These are phyloP conservation scores for Apis mellifera DNA, from an alignment of 1,140 invertebrate genomes.

Conservation along the genomic window Amel_HAv3.1 CM009943.2:5826501-5827000, in stretches of 20 bases:
- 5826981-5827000: constrained; percentile 52
- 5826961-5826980: background rate
- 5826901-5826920: constrained; percentile 55
- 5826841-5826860: constrained; percentile 11
- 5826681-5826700: constrained; percentile 20
- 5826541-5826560: background rate
- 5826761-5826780: background rate
- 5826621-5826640: background rate
- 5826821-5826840: constrained; percentile 33
- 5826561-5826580: no score
- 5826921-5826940: constrained; percentile 64
- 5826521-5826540: no score
- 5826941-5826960: constrained; percentile 64
- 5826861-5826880: background rate
- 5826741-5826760: constrained; percentile 27
- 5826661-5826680: no score
- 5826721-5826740: constrained; percentile 50
- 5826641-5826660: background rate
- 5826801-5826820: background rate
- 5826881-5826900: constrained; percentile 4
- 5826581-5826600: background rate
- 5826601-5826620: no score
- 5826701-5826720: constrained; percentile 25
- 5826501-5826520: background rate
- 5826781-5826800: background rate